phyloP scores from a whole-genome alignment of 1,140 invertebrate genomes.

The Aphaenogaster ashmeadi region DNA sequence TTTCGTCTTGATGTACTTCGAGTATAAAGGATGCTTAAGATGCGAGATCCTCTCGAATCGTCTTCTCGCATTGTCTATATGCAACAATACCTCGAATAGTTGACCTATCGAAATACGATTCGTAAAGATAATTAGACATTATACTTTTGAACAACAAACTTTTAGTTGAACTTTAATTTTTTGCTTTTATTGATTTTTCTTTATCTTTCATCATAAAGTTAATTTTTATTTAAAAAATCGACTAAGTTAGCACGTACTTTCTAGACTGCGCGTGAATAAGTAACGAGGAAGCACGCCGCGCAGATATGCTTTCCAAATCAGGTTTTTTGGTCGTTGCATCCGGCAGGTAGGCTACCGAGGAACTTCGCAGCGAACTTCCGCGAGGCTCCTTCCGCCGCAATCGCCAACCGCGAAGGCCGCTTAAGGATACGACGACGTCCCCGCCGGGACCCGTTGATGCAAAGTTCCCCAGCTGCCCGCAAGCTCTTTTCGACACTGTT shows the following conservation, averaged over 20 bases:
- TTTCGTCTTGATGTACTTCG: constrained; percentile 67
- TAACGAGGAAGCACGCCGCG: background rate
- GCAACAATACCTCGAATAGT: constrained; percentile 21
- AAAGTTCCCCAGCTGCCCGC: constrained; percentile 52
- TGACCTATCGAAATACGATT: background rate
- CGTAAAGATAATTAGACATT: background rate
- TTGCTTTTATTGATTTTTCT: background rate
- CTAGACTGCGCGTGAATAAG: background rate
- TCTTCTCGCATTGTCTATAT: background rate
- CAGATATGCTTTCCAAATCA: background rate
- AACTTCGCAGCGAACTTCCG: constrained; percentile 64
- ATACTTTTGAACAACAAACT: background rate
- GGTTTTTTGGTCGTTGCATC: constrained; percentile 15
- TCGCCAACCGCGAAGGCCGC: constrained; percentile 66
- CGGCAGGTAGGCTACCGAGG: constrained; percentile 27
- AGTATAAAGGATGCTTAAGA: constrained; percentile 69
- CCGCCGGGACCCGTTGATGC: constrained; percentile 37
- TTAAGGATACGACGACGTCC: constrained; percentile 60
- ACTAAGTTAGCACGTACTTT: background rate
- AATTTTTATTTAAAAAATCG: background rate
- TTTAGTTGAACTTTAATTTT: background rate
- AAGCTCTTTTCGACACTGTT: constrained; percentile 51
- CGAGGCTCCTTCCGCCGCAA: constrained; percentile 56
- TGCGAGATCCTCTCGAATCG: constrained; percentile 49
- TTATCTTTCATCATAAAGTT: background rate